Evolutionary conservation across 2,888 invertebrate species (phyloP).

Genomic region (Crematogaster levior): DNA sequence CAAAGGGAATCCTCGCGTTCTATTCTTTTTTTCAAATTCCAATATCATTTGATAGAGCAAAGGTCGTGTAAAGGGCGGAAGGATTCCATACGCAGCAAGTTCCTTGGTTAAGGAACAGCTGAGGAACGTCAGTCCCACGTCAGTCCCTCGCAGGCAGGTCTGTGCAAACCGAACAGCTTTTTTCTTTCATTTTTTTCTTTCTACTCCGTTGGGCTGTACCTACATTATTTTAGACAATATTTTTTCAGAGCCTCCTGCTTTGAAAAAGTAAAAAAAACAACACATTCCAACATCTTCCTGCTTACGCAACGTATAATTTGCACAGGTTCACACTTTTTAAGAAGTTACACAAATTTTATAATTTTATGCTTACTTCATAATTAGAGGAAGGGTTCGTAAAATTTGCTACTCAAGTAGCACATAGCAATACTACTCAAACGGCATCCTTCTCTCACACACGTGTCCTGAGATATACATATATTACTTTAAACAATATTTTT

Average conservation of each 20-base stretch:
- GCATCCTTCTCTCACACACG: no score
- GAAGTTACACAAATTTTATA: no score
- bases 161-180: no score
- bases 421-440: no score
- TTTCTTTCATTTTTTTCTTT: conserved; percentile 22
- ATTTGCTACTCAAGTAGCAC: no score
- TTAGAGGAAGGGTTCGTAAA: no score
- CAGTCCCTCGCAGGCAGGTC: conserved; percentile 67
- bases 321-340: no score
- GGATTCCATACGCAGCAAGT: background rate
- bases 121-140: conserved; percentile 68
- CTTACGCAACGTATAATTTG: no score
- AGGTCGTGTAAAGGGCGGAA: conserved; percentile 11
- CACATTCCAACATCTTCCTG: conserved; percentile 3
- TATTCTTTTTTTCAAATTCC: background rate
- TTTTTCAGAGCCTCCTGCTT: conserved; percentile 58
- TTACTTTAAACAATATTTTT: no score
- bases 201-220: conserved; percentile 52
- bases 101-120: background rate
- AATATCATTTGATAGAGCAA: background rate
- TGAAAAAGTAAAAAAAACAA: conserved; percentile 61
- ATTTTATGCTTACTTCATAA: no score
- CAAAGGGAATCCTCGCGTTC: background rate
- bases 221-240: conserved; percentile 65
- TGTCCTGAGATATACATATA: no score